Evolutionary conservation across 2,113 vertebrate genomes (phyloP).

Genomic region (Takifugu bimaculatus): DNA sequence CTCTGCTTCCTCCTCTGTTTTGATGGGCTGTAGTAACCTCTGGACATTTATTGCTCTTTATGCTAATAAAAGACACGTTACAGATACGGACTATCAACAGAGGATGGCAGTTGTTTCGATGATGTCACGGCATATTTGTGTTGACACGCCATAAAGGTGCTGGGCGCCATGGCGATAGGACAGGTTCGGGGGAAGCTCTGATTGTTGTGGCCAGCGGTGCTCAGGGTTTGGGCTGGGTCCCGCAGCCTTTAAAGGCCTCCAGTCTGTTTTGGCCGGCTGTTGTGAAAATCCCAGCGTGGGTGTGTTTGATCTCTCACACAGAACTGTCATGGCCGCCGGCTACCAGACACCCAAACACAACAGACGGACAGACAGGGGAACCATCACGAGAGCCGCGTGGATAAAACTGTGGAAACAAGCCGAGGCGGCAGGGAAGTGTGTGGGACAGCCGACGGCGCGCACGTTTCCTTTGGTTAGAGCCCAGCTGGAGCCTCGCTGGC

Average conservation of each 20-base stretch:
- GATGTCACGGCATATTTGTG: too few relatives aligned
- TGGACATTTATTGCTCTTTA: too few relatives aligned
- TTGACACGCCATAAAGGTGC: too few relatives aligned
- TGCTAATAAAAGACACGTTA: too few relatives aligned
- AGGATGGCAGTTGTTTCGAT: too few relatives aligned
- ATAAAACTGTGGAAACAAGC: conserved; percentile 37
- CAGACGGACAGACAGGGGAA: conserved; percentile 30
- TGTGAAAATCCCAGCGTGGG: conserved; percentile 48
- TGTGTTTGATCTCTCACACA: conserved; percentile 53
- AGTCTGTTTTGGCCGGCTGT: conserved; percentile 38
- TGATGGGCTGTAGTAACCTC: too few relatives aligned
- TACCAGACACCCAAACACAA: conserved; percentile 46
- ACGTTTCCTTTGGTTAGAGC: conserved; percentile 6
- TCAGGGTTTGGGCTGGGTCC: neutral
- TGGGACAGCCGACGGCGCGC: conserved; percentile 3
- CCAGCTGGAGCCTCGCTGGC: neutral
- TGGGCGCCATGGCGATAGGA: too few relatives aligned
- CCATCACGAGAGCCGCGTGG: conserved; percentile 22
- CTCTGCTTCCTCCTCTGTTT: too few relatives aligned
- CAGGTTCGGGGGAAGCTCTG: too few relatives aligned
- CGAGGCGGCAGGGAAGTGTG: neutral
- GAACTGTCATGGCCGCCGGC: conserved; percentile 49
- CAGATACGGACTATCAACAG: too few relatives aligned
- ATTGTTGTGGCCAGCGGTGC: conserved; percentile 25
- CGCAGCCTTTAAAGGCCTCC: conserved; percentile 29